Evolutionary conservation across 1,140 invertebrate species (phyloP), one percentile per base, ranked within the genome.

Genomic region (Cyclargus thomasi): DNA sequence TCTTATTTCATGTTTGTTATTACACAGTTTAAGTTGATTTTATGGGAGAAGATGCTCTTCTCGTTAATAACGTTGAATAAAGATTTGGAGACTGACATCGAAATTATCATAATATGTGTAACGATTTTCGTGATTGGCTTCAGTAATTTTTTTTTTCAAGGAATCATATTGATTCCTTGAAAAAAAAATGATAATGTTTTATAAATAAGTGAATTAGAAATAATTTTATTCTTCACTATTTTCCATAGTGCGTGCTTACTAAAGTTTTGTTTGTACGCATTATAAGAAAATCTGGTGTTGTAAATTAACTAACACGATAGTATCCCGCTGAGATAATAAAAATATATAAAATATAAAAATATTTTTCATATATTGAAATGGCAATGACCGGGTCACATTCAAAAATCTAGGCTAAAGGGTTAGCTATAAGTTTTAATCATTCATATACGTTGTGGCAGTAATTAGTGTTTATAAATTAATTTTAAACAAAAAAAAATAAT

Each of bases 281-380:
- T 39, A 47, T 47, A 3, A 47, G 39, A 47, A 47, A 47, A 47
- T 8, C 39, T 47, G 3, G 10, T 47, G 39, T 47, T 47, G 7
- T 47, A 47, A 47, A 47, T 47, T 47, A 47, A 47, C 39, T 14
- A 14, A 14, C 39, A 47, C 39, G 39, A 47, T 14, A 47, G 39
- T 47, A 47, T 47, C 39, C 39, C 39, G 39, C 39, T 47, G 39
- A 47, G 39, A 47, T 47, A 47, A 47, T 47, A 47, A 47, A 47
- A 47, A 16, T 11, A 47, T 47, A 39, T 35, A 35, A 35, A 35
- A 39, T 11, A 14, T 14, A 47, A 47, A 47, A 47, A 47, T 47
- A 47, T 47, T 47, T 47, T 47, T 47, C 39, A 47, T 47, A 47
- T 14, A 47, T 47, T 47, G 10, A 47, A 47, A 47, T 47, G 39